A percentile compares a stretch with the other conserved stretches of the same genome.
Conservation (phyloP, 2,888 invertebrate species). For the Magallana nippona region DNA sequence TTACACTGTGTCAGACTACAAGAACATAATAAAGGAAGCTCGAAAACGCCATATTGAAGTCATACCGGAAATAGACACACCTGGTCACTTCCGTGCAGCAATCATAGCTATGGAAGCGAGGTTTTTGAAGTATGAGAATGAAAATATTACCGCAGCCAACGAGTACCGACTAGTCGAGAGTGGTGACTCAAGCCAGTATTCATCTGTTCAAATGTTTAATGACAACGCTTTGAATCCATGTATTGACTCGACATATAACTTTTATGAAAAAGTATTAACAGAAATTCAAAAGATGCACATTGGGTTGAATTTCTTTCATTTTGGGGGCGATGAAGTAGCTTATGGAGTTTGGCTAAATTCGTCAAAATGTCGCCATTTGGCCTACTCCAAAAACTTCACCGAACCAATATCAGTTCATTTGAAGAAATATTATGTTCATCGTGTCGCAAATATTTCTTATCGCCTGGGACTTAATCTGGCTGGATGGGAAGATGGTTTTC, state of each 20-base stretch:
- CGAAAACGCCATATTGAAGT: constrained; percentile 70
- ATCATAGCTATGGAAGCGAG: constrained; percentile 73
- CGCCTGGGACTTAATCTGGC: constrained; percentile 56
- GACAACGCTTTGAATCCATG: constrained; percentile 73
- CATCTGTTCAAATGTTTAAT: constrained; percentile 67
- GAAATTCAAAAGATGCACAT: constrained; percentile 62
- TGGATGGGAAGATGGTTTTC: constrained; percentile 74
- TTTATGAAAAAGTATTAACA: constrained; percentile 68
- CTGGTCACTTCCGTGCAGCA: constrained; percentile 75
- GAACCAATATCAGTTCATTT: constrained; percentile 47
- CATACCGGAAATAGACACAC: constrained; percentile 77
- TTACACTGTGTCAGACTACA: constrained; percentile 64
- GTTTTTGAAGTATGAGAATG: constrained; percentile 49
- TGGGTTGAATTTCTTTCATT: constrained; percentile 70
- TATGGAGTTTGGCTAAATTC: constrained; percentile 73
- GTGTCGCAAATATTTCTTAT: constrained; percentile 51
- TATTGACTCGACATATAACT: constrained; percentile 67
- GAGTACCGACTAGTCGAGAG: constrained; percentile 65
- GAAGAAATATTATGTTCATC: constrained; percentile 60
- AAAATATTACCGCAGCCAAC: constrained; percentile 53
- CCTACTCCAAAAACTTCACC: background rate
- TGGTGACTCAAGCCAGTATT: constrained; percentile 60
- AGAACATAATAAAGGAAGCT: constrained; percentile 71
- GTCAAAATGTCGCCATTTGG: constrained; percentile 63
- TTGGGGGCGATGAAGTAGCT: constrained; percentile 77